Conservation (phyloP, 1,140 invertebrate species). For the Microvelia longipes region DNA sequence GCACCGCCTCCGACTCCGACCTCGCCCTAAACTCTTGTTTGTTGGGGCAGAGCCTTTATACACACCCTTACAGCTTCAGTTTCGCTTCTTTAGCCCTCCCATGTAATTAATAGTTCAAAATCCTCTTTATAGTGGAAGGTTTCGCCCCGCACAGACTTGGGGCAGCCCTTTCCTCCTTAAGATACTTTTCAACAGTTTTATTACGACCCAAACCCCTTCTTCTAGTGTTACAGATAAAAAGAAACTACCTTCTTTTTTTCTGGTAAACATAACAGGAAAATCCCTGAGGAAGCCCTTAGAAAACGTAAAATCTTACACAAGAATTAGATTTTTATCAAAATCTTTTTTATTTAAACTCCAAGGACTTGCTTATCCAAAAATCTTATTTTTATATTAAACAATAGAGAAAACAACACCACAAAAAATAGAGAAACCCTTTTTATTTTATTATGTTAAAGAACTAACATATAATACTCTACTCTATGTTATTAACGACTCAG, state of each 20-base stretch:
- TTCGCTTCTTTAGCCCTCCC: not conserved
- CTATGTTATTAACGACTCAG: too few species aligned
- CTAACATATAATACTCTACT: too few species aligned
- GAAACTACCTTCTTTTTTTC: not conserved
- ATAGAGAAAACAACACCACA: too few species aligned
- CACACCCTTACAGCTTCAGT: too few species aligned
- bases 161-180: not conserved
- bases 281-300: too few species aligned
- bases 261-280: not conserved
- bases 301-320: too few species aligned
- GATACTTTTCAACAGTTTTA: too few species aligned
- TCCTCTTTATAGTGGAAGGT: not conserved
- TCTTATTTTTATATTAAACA: not conserved
- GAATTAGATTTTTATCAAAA: not conserved
- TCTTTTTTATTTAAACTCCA: not conserved
- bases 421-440: too few species aligned
- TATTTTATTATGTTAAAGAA: too few species aligned
- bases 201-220: not conserved
- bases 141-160: too few species aligned
- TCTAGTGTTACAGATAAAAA: not conserved
- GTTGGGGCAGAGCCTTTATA: not conserved
- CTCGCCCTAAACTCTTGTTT: not conserved
- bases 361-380: not conserved
- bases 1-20: not conserved
- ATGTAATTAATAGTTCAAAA: not conserved